phyloP scores from a whole-genome alignment of 2,113 vertebrate species.

The Oncorhynchus gorbuscha region DNA sequence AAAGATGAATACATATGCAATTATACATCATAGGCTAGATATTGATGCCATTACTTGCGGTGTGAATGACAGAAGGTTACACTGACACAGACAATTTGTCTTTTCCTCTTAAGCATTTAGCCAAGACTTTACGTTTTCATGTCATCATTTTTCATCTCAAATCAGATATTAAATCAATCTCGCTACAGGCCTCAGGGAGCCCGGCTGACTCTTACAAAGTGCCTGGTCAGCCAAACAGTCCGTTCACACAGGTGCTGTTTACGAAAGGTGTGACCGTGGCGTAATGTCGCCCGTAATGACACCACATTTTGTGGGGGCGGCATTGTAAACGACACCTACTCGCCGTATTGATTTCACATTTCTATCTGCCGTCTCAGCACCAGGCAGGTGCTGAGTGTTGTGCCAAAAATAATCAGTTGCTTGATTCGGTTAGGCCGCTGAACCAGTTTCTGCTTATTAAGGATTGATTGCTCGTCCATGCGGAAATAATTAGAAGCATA shows the following conservation, averaged over 20 bases:
- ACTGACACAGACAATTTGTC: too few relatives aligned
- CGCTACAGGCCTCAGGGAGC: not conserved
- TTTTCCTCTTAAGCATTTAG: too few relatives aligned
- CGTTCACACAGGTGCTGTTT: slow-evolving; percentile 51
- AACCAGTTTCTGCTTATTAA: slow-evolving; percentile 47
- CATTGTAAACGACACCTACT: slow-evolving; percentile 43
- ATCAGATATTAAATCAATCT: too few relatives aligned
- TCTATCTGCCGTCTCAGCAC: slow-evolving; percentile 51
- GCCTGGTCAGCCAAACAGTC: not conserved
- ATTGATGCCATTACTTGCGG: too few relatives aligned
- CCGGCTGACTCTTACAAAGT: not conserved
- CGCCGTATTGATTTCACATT: slow-evolving; percentile 57
- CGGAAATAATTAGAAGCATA: slow-evolving; percentile 46
- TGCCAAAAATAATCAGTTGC: slow-evolving; percentile 59
- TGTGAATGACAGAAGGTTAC: too few relatives aligned
- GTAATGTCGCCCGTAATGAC: slow-evolving; percentile 44
- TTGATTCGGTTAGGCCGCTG: slow-evolving; percentile 41
- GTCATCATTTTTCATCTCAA: too few relatives aligned
- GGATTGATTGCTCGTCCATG: slow-evolving; percentile 16
- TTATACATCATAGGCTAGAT: too few relatives aligned
- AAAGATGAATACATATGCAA: too few relatives aligned
- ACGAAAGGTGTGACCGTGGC: slow-evolving; percentile 48
- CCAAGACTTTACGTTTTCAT: too few relatives aligned
- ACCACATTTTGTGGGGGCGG: slow-evolving; percentile 33
- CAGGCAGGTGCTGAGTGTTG: slow-evolving; percentile 52